These are phyloP conservation scores for Wasmannia auropunctata DNA, from an alignment of 1,140 invertebrate genomes.

Conservation along the genomic window DNA sequence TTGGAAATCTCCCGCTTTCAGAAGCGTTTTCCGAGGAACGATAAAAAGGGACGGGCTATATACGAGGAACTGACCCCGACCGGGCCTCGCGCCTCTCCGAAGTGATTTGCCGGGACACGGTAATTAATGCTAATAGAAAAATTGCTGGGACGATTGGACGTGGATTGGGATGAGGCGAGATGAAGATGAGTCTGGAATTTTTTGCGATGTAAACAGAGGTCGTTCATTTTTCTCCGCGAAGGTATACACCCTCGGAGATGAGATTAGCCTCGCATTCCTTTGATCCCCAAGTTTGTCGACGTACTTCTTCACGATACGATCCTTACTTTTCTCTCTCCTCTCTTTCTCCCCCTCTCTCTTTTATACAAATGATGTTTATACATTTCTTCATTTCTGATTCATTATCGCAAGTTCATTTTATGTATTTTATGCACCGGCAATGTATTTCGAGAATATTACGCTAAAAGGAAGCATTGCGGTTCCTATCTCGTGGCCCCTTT, in stretches of 20 bases:
- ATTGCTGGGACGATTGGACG: conserved; percentile 12
- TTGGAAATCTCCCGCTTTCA: conserved; percentile 48
- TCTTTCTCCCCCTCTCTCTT: no score
- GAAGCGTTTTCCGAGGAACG: conserved; percentile 29
- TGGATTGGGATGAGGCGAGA: neutral
- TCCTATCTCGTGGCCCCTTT: neutral
- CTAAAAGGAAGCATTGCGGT: neutral
- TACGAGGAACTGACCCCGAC: neutral
- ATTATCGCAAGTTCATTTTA: neutral
- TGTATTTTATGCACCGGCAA: neutral
- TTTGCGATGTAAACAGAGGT: neutral
- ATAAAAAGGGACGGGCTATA: conserved; percentile 28
- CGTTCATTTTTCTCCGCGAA: neutral
- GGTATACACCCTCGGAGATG: neutral
- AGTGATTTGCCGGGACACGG: conserved; percentile 38
- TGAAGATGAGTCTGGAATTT: conserved; percentile 8
- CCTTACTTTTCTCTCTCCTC: neutral
- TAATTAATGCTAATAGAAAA: conserved; percentile 62
- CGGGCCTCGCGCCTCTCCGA: conserved; percentile 1
- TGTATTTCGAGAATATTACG: neutral
- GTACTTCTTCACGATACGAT: neutral
- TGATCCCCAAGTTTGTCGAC: neutral
- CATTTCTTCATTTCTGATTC: neutral
- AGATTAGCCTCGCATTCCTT: conserved; percentile 15
- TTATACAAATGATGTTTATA: conserved; percentile 12